Evolutionary conservation across 2,113 vertebrate genomes (phyloP).

Genomic region (Dasyornis broadbenti): DNA sequence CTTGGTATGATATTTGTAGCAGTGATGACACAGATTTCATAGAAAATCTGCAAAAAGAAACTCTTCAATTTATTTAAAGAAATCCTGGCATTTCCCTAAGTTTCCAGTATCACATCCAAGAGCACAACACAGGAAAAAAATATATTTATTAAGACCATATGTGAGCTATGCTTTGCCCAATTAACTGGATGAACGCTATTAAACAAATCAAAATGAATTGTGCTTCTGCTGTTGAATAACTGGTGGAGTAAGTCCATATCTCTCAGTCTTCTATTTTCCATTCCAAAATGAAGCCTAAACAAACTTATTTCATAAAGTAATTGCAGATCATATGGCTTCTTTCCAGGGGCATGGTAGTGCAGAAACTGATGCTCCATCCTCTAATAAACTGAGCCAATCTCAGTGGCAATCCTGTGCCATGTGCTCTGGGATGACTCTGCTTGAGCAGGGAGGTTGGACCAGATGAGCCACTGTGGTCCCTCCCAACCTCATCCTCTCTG

Average conservation of each 20-base stretch:
- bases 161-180: neutral
- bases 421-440: neutral
- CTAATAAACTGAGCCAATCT: neutral
- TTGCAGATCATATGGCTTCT: neutral
- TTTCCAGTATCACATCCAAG: neutral
- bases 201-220: neutral
- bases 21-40: neutral
- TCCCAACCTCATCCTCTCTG: neutral
- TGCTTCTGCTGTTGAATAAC: neutral
- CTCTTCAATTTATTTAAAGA: neutral
- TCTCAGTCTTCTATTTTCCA: neutral
- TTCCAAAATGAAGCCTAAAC: neutral
- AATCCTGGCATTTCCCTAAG: neutral
- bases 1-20: neutral
- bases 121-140: neutral
- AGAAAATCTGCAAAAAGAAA: neutral
- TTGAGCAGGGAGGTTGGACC: neutral
- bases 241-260: accelerated
- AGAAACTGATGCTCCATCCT: neutral
- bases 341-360: neutral
- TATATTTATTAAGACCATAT: neutral
- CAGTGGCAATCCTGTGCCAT: neutral
- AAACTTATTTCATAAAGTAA: neutral
- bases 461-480: neutral
- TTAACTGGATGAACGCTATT: neutral